Evolutionary conservation across 2,797 vertebrate species (phyloP).

Genomic region (Acanthornis magna): DNA sequence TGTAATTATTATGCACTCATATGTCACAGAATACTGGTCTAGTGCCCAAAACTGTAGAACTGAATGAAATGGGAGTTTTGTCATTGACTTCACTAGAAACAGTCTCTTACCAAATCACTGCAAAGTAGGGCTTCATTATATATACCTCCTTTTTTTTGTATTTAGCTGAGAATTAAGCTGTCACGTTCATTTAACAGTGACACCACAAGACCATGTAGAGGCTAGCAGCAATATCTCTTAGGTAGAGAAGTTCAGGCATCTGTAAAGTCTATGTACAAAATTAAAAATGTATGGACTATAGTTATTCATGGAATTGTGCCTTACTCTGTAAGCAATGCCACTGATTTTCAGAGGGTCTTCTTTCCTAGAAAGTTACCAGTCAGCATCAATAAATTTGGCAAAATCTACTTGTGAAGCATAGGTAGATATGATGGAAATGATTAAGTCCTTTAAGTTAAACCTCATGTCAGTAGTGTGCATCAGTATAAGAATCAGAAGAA

Average conservation of each 20-base stretch:
- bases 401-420: conserved; percentile 24
- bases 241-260: conserved; percentile 55
- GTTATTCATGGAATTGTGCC: conserved; percentile 20
- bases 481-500: conserved; percentile 47
- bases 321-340: conserved; percentile 39
- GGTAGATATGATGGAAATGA: conserved; percentile 52
- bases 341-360: conserved; percentile 20
- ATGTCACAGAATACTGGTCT: background rate
- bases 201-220: background rate
- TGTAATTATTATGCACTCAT: conserved; percentile 9
- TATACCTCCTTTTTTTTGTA: conserved; percentile 12
- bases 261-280: conserved; percentile 50
- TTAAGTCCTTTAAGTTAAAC: conserved; percentile 61
- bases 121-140: background rate
- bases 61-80: conserved; percentile 38
- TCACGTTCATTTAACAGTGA: conserved; percentile 39
- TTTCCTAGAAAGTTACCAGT: background rate
- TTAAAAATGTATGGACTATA: conserved; percentile 1
- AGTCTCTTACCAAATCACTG: background rate
- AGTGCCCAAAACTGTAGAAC: background rate
- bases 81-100: conserved; percentile 21
- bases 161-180: conserved; percentile 37
- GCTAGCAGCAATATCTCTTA: conserved; percentile 55
- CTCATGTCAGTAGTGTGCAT: conserved; percentile 61
- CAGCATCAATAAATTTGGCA: background rate